Evolutionary conservation across 2,797 vertebrate genomes (phyloP).

Genomic region (Liasis olivaceus): DNA sequence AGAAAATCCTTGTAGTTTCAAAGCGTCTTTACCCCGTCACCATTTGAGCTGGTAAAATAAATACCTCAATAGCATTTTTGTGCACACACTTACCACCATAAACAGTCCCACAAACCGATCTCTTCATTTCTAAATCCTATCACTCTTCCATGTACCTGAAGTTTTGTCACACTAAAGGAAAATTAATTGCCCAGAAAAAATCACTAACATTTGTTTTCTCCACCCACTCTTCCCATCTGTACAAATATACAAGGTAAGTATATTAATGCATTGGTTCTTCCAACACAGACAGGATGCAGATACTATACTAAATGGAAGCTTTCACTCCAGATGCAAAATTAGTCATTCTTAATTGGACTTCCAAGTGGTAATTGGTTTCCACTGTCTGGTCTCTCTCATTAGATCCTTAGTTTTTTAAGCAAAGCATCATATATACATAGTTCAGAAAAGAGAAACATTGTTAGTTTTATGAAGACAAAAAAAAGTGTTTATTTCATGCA

Average conservation of each 20-base stretch:
- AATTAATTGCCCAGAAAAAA: not conserved
- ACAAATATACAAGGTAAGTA: not conserved
- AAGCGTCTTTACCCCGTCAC: slow-evolving; percentile 28
- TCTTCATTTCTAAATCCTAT: not conserved
- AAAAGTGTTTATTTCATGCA: not conserved
- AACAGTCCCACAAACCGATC: not conserved
- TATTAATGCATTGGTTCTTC: not conserved
- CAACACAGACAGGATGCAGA: not conserved
- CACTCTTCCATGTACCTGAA: slow-evolving; percentile 49
- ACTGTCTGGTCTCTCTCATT: not conserved
- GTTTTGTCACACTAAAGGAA: not conserved
- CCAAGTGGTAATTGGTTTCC: not conserved
- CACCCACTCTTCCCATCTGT: not conserved
- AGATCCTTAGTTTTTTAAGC: not conserved
- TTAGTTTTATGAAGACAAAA: not conserved
- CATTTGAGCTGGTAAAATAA: not conserved
- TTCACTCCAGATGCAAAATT: not conserved
- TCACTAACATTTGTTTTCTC: not conserved
- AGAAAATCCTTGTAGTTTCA: slow-evolving; percentile 17
- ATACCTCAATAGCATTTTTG: not conserved
- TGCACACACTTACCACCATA: slow-evolving; percentile 48
- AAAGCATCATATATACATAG: not conserved
- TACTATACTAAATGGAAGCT: not conserved
- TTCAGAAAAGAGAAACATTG: not conserved
- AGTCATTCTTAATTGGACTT: slow-evolving; percentile 25